These are phyloP conservation scores for Vanessa tameamea DNA, from an alignment of 1,140 invertebrate genomes.

Conservation along the genomic window DNA sequence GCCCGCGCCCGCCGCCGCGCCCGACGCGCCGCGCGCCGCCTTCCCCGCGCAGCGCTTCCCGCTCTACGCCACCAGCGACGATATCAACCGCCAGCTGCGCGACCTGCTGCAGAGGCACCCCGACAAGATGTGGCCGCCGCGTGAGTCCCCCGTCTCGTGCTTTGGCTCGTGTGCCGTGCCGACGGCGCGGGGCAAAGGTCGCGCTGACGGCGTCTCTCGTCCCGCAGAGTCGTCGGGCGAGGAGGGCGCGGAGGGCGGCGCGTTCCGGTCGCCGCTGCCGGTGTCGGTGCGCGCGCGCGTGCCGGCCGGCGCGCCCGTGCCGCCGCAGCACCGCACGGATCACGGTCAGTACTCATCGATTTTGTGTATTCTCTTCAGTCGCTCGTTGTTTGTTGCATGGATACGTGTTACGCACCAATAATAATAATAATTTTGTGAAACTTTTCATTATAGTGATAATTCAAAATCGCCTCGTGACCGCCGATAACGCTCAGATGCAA, in stretches of 20 bases:
- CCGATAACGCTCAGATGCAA: conserved; percentile 61
- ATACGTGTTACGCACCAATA: too few species aligned
- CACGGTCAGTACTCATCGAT: conserved; percentile 26
- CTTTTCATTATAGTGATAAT: conserved; percentile 63
- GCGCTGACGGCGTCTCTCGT: not conserved
- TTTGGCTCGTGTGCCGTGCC: conserved; percentile 56
- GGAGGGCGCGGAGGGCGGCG: conserved; percentile 40
- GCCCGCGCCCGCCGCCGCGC: conserved; percentile 31
- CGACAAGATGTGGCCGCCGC: conserved; percentile 76
- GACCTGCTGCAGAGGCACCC: conserved; percentile 90
- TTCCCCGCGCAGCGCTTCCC: conserved; percentile 67
- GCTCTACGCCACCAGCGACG: conserved; percentile 64
- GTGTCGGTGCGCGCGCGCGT: conserved; percentile 58
- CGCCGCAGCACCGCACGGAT: conserved; percentile 29
- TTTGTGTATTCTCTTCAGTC: too few species aligned
- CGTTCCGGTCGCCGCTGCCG: conserved; percentile 77
- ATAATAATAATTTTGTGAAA: not conserved
- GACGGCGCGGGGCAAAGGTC: not conserved
- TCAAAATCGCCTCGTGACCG: conserved; percentile 65
- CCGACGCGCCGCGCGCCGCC: conserved; percentile 53
- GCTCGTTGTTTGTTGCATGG: too few species aligned
- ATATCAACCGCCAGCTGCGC: conserved; percentile 87
- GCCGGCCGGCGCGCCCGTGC: conserved; percentile 37
- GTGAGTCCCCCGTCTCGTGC: conserved; percentile 53
- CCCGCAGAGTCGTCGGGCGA: conserved; percentile 13